Evolutionary conservation across 2,113 vertebrate genomes (phyloP).

Genomic region (Datnioides undecimradiatus): DNA sequence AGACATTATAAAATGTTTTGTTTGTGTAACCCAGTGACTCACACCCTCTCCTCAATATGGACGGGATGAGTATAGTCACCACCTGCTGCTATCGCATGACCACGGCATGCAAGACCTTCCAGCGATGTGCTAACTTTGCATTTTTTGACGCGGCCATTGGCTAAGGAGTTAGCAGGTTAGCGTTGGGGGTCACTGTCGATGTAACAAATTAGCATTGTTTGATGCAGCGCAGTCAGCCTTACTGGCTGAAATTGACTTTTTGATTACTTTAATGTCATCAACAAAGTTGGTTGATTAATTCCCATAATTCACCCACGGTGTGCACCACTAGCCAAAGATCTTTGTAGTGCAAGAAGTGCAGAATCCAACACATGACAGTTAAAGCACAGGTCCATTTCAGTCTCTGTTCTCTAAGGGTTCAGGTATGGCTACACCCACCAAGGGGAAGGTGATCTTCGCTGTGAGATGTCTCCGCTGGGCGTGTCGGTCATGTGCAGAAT

Average conservation of each 20-base stretch:
- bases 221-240: neutral
- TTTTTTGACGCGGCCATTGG: constrained; percentile 22
- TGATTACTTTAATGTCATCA: too few species aligned
- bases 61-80: constrained; percentile 39
- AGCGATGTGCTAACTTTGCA: constrained; percentile 50
- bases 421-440: constrained; percentile 26
- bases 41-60: constrained; percentile 14
- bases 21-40: too few species aligned
- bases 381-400: constrained; percentile 30
- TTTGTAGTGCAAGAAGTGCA: neutral
- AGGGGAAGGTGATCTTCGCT: constrained; percentile 70
- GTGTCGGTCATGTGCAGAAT: constrained; percentile 70
- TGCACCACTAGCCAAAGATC: neutral
- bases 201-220: constrained; percentile 30
- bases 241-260: too few species aligned
- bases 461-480: constrained; percentile 64
- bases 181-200: neutral
- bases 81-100: constrained; percentile 64
- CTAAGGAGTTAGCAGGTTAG: constrained; percentile 3
- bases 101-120: constrained; percentile 21
- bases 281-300: too few species aligned
- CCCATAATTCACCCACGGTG: neutral
- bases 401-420: constrained; percentile 39
- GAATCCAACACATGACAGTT: constrained; percentile 31
- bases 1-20: neutral